Conservation (phyloP, 2,113 vertebrate species). For the Colius striatus region DNA sequence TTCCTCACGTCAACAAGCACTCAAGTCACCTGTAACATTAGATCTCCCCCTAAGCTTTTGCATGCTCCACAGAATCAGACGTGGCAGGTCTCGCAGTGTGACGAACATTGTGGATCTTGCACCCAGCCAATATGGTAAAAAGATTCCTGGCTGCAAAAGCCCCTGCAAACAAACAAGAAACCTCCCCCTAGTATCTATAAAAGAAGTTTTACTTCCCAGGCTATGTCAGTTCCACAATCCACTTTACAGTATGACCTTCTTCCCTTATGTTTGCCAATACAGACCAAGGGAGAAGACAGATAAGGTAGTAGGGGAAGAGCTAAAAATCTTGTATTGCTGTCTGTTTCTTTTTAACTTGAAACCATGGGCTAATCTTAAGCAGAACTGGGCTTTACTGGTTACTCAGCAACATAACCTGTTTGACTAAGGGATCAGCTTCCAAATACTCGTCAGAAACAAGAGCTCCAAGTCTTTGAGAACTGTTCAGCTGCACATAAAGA, state of each 20-base stretch:
- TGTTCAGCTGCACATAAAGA: neutral
- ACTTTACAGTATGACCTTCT: neutral
- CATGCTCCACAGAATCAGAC: neutral
- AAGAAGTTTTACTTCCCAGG: neutral
- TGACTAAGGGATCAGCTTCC: conserved; percentile 29
- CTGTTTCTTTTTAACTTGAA: conserved; percentile 1
- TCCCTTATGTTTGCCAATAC: neutral
- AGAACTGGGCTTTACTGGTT: conserved; percentile 5
- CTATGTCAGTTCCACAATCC: neutral
- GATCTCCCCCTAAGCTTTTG: neutral
- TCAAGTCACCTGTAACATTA: neutral
- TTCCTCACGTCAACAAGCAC: neutral
- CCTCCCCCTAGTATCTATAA: neutral
- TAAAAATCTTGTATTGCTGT: neutral
- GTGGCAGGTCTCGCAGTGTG: neutral
- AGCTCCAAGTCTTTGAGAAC: neutral
- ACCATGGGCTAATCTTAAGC: neutral
- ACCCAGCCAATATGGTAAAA: neutral
- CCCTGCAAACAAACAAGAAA: neutral
- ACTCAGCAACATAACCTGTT: conserved; percentile 51
- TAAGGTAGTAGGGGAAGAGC: neutral
- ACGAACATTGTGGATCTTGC: neutral
- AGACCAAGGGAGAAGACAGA: neutral
- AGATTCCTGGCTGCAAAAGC: neutral
- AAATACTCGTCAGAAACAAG: neutral